Percentiles rank a stretch among this genome's conserved stretches.
Conservation (phyloP, 2,113 vertebrate species). For the Mobula hypostoma region DNA sequence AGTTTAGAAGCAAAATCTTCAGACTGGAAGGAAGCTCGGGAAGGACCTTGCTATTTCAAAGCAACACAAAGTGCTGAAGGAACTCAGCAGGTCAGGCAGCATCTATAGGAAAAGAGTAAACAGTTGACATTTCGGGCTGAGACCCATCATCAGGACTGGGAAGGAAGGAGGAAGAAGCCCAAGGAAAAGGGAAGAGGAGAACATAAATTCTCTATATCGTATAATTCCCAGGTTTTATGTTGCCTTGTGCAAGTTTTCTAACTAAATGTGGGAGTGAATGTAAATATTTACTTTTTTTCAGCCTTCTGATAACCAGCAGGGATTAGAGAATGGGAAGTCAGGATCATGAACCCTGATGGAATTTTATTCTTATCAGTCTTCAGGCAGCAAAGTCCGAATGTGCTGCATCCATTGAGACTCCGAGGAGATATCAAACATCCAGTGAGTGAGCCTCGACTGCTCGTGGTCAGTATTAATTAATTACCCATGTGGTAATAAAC, state of each 20-base stretch:
- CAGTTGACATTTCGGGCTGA: no score
- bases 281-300: background rate
- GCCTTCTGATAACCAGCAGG: background rate
- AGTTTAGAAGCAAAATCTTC: no score
- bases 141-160: no score
- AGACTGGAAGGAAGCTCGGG: no score
- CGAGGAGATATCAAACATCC: background rate
- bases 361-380: background rate
- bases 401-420: background rate
- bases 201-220: background rate
- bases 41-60: no score
- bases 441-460: background rate
- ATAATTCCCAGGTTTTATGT: background rate
- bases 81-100: no score
- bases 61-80: no score
- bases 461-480: background rate
- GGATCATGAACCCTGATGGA: background rate
- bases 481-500: background rate
- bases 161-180: no score
- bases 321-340: background rate
- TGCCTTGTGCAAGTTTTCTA: background rate
- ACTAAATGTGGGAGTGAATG: background rate
- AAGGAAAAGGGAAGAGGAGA: no score
- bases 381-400: background rate
- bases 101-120: no score